Percentiles rank a stretch among this genome's conserved stretches.
Evolutionary conservation across 2,113 vertebrate genomes (phyloP).

Genomic region (Brienomyrus longianalis): DNA sequence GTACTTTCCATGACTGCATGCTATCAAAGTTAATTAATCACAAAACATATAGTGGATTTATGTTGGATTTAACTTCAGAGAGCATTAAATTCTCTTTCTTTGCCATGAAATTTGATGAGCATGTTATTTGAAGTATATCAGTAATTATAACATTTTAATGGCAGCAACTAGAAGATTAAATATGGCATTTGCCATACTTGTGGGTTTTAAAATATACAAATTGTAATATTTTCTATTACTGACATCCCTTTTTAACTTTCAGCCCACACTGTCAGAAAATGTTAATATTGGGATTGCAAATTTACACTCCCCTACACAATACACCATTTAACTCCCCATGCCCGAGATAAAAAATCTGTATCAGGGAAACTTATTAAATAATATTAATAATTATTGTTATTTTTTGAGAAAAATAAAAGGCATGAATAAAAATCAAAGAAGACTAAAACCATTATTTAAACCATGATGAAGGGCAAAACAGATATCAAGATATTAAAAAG

Average conservation of each 20-base stretch:
- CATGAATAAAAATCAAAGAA: neutral
- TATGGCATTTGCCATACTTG: neutral
- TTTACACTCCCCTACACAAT: neutral
- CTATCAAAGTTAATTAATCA: constrained; percentile 1
- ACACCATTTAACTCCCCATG: neutral
- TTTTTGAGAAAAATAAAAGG: neutral
- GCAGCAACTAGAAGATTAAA: neutral
- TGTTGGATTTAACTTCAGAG: neutral
- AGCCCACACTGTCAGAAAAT: neutral
- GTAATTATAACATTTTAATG: neutral
- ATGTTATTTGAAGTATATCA: neutral
- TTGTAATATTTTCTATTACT: neutral
- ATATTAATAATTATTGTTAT: neutral
- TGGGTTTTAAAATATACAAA: constrained; percentile 3
- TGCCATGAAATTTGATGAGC: neutral
- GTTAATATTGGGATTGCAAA: neutral
- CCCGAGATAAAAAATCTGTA: neutral
- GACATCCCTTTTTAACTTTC: neutral
- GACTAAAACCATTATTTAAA: neutral
- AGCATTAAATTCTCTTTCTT: neutral
- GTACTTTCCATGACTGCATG: neutral
- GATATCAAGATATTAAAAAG: neutral
- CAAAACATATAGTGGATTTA: neutral
- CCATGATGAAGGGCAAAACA: neutral
- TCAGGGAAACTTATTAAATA: neutral